These are phyloP conservation scores for Emys orbicularis DNA, from an alignment of 2,797 vertebrate species.

Conservation along the genomic window DNA sequence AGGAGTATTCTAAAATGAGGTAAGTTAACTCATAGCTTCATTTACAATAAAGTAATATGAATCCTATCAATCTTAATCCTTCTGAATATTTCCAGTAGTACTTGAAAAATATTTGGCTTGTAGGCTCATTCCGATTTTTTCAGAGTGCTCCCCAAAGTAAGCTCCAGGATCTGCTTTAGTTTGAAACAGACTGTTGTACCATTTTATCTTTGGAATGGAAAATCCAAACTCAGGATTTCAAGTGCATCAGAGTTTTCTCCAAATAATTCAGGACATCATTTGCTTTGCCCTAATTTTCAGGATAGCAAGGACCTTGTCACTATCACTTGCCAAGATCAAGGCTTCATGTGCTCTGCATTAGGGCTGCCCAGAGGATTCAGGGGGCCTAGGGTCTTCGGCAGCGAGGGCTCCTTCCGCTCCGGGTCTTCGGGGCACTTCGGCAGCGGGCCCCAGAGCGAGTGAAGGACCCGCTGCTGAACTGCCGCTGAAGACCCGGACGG, in stretches of 20 bases:
- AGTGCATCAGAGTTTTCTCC: not conserved
- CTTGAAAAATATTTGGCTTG: not conserved
- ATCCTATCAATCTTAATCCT: not conserved
- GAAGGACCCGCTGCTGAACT: too few species aligned
- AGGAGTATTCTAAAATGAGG: not conserved
- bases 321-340: not conserved
- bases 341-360: not conserved
- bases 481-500: too few species aligned
- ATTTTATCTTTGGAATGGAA: not conserved
- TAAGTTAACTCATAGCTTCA: not conserved
- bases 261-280: not conserved
- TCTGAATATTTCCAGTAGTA: not conserved
- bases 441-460: too few species aligned
- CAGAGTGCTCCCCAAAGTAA: not conserved
- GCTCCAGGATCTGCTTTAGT: not conserved
- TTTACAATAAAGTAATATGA: not conserved
- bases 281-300: conserved; percentile 5
- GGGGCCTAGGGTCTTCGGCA: too few species aligned
- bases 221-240: not conserved
- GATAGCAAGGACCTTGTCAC: not conserved
- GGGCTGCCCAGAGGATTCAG: too few species aligned
- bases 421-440: too few species aligned
- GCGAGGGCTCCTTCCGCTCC: too few species aligned
- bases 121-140: not conserved
- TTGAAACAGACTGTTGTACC: not conserved